phyloP scores from a whole-genome alignment of 2,113 vertebrate genomes.

The Strix uralensis region DNA sequence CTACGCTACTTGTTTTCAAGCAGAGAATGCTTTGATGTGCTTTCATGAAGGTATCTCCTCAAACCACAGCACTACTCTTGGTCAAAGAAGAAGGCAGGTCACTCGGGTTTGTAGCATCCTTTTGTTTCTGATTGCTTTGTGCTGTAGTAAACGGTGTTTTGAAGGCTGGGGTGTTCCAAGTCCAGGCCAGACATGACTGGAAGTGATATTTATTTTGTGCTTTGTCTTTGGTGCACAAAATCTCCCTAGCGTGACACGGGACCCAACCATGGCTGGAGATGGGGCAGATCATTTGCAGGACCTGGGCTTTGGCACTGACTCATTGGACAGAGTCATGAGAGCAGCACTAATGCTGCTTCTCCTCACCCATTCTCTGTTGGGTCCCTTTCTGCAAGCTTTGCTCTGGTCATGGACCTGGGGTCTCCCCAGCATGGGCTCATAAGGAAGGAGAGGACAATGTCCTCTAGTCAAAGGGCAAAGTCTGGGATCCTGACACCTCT shows the following conservation, averaged over 20 bases:
- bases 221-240: neutral
- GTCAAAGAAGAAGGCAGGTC: neutral
- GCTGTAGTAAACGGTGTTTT: neutral
- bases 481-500: neutral
- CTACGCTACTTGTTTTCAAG: neutral
- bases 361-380: neutral
- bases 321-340: neutral
- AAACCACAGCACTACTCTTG: neutral
- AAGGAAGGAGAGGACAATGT: neutral
- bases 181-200: rapidly evolving
- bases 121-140: neutral
- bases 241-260: neutral
- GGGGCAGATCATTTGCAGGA: neutral
- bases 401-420: neutral
- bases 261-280: neutral
- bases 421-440: neutral
- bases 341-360: neutral
- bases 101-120: constrained; percentile 64
- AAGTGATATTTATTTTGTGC: neutral
- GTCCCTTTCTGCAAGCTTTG: neutral
- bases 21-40: neutral
- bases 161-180: neutral
- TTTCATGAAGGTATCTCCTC: neutral
- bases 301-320: neutral
- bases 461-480: neutral